Evolutionary conservation across 2,113 vertebrate genomes (phyloP).

Genomic region (Psophia crepitans): DNA sequence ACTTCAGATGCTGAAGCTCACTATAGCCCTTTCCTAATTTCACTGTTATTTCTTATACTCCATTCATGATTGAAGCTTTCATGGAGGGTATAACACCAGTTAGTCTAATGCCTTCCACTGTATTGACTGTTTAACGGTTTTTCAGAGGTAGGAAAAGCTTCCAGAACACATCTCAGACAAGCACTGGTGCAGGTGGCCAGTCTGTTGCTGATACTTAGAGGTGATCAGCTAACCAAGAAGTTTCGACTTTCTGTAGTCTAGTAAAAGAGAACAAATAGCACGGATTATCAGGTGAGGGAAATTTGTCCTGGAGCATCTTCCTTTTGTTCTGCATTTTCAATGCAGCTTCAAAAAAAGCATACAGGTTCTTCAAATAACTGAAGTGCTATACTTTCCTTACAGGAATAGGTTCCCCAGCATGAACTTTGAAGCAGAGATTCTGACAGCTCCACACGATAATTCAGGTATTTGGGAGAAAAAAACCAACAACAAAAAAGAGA

Average conservation of each 20-base stretch:
- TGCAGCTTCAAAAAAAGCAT: not conserved
- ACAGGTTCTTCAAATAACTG: constrained; percentile 42
- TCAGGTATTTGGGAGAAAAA: constrained; percentile 48
- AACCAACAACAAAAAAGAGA: not conserved
- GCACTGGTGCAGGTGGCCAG: not conserved
- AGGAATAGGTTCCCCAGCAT: constrained; percentile 57
- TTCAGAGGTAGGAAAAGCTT: not conserved
- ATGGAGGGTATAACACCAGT: not conserved
- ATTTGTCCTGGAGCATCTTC: not conserved
- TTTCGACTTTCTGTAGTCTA: not conserved
- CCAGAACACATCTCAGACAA: not conserved
- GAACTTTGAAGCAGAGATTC: constrained; percentile 64
- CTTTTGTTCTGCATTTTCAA: constrained; percentile 7
- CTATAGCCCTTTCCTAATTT: not conserved
- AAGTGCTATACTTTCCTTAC: constrained; percentile 54
- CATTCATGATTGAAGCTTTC: not conserved
- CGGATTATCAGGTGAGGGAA: not conserved
- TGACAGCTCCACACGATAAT: constrained; percentile 51
- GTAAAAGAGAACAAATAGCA: not conserved
- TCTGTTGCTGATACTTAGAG: accelerated
- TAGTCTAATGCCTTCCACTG: not conserved
- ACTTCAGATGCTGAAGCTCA: not conserved
- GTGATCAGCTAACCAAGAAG: not conserved
- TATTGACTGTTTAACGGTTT: not conserved
- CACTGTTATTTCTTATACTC: not conserved